Evolutionary conservation across 2,888 invertebrate species (phyloP), one percentile per base, ranked within the genome.

Genomic region (Polylopha cassiicola): DNA sequence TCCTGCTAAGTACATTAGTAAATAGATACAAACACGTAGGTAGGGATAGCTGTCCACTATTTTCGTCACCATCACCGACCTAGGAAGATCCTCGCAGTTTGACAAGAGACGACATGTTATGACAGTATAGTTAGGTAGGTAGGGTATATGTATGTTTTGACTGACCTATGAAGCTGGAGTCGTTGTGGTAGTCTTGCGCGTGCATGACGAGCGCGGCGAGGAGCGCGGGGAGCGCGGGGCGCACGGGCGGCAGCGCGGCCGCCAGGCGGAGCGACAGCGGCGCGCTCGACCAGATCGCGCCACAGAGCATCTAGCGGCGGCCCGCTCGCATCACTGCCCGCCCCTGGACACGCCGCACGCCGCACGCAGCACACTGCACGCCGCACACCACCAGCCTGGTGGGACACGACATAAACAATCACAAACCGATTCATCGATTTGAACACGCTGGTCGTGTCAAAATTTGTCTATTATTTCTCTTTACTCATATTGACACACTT

Each of bases 181-280:
- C 85, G 53, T 86, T 86, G 55, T 73, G 70, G 50, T 68, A 65
- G 48, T 73, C 71, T 2, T 2, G 65, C 22, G 85, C 82, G 60
- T 85, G 85, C 86, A 86, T 86, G 79, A 85, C 86, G 62, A 85
- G 73, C 38, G 82, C 76, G 51, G 81, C 81, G 53, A 84, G 84
- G 57, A n/a, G n/a, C n/a, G n/a, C n/a, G n/a, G n/a, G n/a, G n/a
- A 74, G 84, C 65, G 81, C 87, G 46, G 82, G 80, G 55, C 88
- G 87, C 82, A 89, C 88, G 57, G 87, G 84, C 57, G 88, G 86
- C 69, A 89, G 85, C 54, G 88, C 87, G 51, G 90, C 87, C 66
- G 89, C 82, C 65, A 87, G 79, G 87, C 89, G 85, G 86, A 85
- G 73, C 44, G 79, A 81, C 63, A 78, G 74, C 71, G 86, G 86